Base-by-base conservation (phyloP, 2,113 vertebrate species). In the Ovis canadensis region DNA sequence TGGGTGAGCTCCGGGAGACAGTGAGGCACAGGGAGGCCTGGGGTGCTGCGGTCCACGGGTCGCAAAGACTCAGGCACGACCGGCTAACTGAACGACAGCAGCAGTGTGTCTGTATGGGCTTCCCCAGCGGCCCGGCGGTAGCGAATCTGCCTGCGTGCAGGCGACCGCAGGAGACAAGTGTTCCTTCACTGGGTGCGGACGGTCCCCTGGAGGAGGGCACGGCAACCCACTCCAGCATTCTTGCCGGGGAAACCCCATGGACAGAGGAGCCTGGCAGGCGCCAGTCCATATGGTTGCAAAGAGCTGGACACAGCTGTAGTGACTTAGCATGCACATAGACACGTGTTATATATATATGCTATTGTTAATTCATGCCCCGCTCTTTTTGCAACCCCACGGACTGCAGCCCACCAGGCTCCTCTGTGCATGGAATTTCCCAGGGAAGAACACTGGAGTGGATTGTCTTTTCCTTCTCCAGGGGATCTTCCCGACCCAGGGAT, bases 31-130 rank as follows among this genome's bases (percentile, higher is more conserved):
- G n/a, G n/a, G 67, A 71, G n/a, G n/a, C n/a, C 67, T 23, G n/a
- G 19, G 40, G n/a, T 40, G 67, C n/a, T 40, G 67, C 5, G 12
- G n/a, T 40, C n/a, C 67, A 40, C 1, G 1, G 67, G 10, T 71
- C 1, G 0, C 19, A 40, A 36, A 71, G n/a, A 21, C n/a, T 71
- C 67, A 71, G 9, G 1, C 67, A 23, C 4, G 2, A 12, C 67
- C 6, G 19, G n/a, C n/a, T 71, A 23, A 23, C 67, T 71, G 67
- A 40, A 3, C 15, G 0, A n/a, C 62, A n/a, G 62, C 7, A 17
- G 4, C n/a, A 6, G 1, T 12, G n/a, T 21, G 8, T 36, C n/a
- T 36, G 48, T 82, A 25, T 7, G 36, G 36, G 21, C 67, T 71
- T 40, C 67, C 67, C 67, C 9, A 2, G n/a, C 6, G 10, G 36